These are phyloP conservation scores for Caenorhabditis elegans DNA, from an alignment of 1,140 invertebrate species.

Conservation along the genomic window WBcel235 BX284606.5:12061001-12061500, in stretches of 20 bases:
- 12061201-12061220: too few species aligned
- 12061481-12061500: conserved; percentile 27
- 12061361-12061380: conserved; percentile 12
- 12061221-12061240: too few species aligned
- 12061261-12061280: too few species aligned
- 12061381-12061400: conserved; percentile 5
- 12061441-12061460: neutral
- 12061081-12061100: neutral
- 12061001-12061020: neutral
- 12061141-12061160: neutral
- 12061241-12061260: too few species aligned
- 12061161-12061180: neutral
- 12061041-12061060: conserved; percentile 6
- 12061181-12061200: too few species aligned
- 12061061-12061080: conserved; percentile 23
- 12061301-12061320: neutral
- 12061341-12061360: conserved; percentile 8
- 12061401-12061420: conserved; percentile 26
- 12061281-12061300: too few species aligned
- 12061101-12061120: neutral
- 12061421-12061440: conserved; percentile 15
- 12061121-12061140: neutral
- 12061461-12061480: conserved; percentile 4
- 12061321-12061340: neutral
- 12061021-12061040: conserved; percentile 15